A percentile compares a stretch with the other conserved stretches of the same genome.
These are phyloP conservation scores for Pangasius sanitwongsei DNA, from an alignment of 2,797 vertebrate genomes.

Conservation along the genomic window DNA sequence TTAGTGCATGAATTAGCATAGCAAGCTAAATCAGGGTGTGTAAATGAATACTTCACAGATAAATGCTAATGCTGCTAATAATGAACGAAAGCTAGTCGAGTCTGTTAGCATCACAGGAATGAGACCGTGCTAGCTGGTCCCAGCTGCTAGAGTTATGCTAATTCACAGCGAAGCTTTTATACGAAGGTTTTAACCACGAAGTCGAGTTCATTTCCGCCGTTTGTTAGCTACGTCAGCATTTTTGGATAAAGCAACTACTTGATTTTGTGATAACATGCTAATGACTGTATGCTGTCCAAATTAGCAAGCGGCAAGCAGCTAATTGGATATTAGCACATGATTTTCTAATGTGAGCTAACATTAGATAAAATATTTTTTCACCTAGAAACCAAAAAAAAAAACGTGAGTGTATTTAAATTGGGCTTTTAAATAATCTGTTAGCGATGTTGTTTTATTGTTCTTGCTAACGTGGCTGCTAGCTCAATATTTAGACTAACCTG, in stretches of 20 bases:
- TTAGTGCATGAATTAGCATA: conserved; percentile 17
- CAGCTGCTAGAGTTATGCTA: not conserved
- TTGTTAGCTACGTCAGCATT: not conserved
- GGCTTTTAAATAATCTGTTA: not conserved
- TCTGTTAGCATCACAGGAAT: not conserved
- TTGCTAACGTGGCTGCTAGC: not conserved
- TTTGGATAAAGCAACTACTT: not conserved
- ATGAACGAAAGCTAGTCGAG: not conserved
- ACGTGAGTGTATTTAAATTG: no score
- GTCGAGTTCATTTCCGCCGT: not conserved
- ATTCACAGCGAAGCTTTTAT: not conserved
- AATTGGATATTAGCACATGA: not conserved
- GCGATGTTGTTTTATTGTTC: not conserved
- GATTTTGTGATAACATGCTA: not conserved
- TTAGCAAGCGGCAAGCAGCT: not conserved
- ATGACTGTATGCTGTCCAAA: not conserved
- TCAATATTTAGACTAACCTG: not conserved
- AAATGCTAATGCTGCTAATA: conserved; percentile 5
- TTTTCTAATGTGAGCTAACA: not conserved
- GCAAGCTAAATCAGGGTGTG: conserved; percentile 7
- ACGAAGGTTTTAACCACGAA: not conserved
- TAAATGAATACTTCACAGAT: not conserved
- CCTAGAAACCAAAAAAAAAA: no score
- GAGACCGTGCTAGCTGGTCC: not conserved
- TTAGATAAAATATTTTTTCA: no score